Base-by-base conservation (phyloP, 2,888 invertebrate species). In the Heliconius ismenius region DNA sequence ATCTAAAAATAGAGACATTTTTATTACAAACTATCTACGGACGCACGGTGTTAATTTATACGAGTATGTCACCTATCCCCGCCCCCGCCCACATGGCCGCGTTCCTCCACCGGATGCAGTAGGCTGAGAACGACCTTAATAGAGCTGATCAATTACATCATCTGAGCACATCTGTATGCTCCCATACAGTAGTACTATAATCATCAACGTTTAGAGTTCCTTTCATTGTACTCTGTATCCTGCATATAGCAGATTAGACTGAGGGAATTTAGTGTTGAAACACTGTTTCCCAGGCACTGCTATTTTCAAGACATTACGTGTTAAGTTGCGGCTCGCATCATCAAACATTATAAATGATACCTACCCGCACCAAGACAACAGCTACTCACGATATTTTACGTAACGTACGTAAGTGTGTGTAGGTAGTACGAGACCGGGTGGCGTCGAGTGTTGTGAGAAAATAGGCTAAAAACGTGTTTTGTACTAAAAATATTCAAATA, bases 71-170 rank as follows among this genome's bases (percentile, higher is more conserved):
- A 70, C 67, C 58, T 32, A 43, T 26, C 36, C 39, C 60, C 63
- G 54, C 73, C 76, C 62, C 32, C 32, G 39, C 11, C 39, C 39
- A 69, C 75, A 60, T 63, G 28, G 68, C 67, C 54, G 63, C 63
- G 49, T 65, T 78, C 73, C 69, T 69, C 68, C 60, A 32, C 70
- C 78, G 78, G 78, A 76, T 74, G 70, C 28, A 36, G 78, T 78
- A 74, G 78, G 78, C 36, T 65, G 69, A 58, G 74, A 32, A 58
- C 70, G 78, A 76, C 76, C 78, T 67, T 78, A 78, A 78, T 76
- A 64, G 26, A 60, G 11, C 60, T 39, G 39, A 73, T 73, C 73
- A 73, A 73, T 73, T 73, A 73, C 73, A 73, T 73, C 73, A 73
- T 60, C 26, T 18, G 43, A 62, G 1, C 39, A 73, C 43, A 58